These are phyloP conservation scores for Pseudomyrmex gracilis DNA, from an alignment of 1,140 invertebrate species.

Conservation along the genomic window DNA sequence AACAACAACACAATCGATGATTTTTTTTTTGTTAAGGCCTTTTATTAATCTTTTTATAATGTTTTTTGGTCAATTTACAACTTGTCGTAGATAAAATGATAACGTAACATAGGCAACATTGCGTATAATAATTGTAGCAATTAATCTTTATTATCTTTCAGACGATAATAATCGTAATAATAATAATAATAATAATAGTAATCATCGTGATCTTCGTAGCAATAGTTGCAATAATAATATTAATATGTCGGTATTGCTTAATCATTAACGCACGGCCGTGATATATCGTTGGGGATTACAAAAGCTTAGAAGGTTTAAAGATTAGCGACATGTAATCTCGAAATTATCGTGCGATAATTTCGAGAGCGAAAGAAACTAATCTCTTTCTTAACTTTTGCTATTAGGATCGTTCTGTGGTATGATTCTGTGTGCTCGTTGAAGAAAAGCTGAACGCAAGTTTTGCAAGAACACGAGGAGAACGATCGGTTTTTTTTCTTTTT, in stretches of 20 bases:
- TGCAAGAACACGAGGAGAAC: neutral
- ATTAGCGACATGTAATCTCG: slow-evolving; percentile 22
- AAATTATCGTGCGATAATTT: slow-evolving; percentile 23
- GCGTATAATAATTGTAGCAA: slow-evolving; percentile 80
- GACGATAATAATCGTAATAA: slow-evolving; percentile 72
- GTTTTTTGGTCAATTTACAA: slow-evolving; percentile 78
- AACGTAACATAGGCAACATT: slow-evolving; percentile 80
- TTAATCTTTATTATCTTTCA: slow-evolving; percentile 72
- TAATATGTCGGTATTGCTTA: slow-evolving; percentile 70
- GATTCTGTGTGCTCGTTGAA: slow-evolving; percentile 29
- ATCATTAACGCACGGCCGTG: slow-evolving; percentile 49
- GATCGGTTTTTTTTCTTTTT: neutral
- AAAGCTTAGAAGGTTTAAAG: slow-evolving; percentile 48
- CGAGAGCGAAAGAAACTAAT: slow-evolving; percentile 10
- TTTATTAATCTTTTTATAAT: slow-evolving; percentile 74
- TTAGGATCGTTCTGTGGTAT: slow-evolving; percentile 23
- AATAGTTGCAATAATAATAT: slow-evolving; percentile 66
- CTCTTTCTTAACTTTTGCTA: slow-evolving; percentile 20
- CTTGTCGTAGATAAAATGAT: slow-evolving; percentile 81
- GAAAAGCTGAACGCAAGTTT: slow-evolving; percentile 15
- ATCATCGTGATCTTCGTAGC: slow-evolving; percentile 70
- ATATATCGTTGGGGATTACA: slow-evolving; percentile 50
- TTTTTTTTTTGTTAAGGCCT: slow-evolving; percentile 65
- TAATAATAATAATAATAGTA: slow-evolving; percentile 72
- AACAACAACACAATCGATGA: slow-evolving; percentile 23